A percentile compares a stretch with the other conserved stretches of the same genome.
Conservation (phyloP, 2,888 invertebrate genomes). For the Therioaphis trifolii region DNA sequence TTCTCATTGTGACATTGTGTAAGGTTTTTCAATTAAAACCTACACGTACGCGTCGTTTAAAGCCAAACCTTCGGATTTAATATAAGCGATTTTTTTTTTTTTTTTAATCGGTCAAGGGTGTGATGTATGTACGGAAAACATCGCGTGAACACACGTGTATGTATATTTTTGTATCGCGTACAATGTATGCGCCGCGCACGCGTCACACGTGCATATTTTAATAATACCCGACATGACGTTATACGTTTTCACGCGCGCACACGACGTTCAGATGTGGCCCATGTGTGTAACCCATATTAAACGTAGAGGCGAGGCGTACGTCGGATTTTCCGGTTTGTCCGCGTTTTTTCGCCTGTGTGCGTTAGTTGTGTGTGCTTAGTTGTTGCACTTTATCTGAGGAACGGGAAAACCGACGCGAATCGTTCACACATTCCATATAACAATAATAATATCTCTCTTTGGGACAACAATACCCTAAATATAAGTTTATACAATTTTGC, state of each 20-base stretch:
- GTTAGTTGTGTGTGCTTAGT: too few species aligned
- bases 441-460: too few species aligned
- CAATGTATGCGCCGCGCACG: neutral
- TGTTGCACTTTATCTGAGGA: too few species aligned
- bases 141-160: neutral
- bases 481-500: too few species aligned
- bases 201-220: neutral
- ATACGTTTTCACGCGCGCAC: neutral
- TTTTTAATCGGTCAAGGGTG: slow-evolving; percentile 41
- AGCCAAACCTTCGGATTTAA: neutral
- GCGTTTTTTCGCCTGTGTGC: too few species aligned
- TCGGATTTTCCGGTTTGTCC: too few species aligned
- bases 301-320: too few species aligned
- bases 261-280: too few species aligned
- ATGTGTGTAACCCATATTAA: too few species aligned
- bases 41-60: neutral
- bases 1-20: slow-evolving; percentile 17
- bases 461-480: too few species aligned
- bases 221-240: neutral
- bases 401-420: too few species aligned
- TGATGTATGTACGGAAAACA: neutral
- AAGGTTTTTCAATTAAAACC: neutral
- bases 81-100: neutral
- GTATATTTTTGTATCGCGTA: neutral
- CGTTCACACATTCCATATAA: too few species aligned